phyloP scores from a whole-genome alignment of 1,140 invertebrate genomes.

The Saccostrea echinata region DNA sequence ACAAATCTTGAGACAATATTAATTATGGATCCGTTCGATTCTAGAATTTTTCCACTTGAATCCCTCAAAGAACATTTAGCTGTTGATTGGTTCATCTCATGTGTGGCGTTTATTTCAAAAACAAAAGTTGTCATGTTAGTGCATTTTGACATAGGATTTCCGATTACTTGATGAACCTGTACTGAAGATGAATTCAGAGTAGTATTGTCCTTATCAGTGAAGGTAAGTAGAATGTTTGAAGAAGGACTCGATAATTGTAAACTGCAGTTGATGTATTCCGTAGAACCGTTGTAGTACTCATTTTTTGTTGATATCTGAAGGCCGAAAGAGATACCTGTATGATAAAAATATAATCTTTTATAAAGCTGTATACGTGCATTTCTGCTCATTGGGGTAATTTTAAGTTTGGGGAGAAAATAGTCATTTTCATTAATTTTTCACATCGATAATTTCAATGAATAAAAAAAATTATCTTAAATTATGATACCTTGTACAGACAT shows the following conservation, averaged over 20 bases:
- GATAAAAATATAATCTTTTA: neutral
- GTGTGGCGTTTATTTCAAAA: neutral
- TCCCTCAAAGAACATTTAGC: neutral
- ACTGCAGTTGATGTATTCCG: neutral
- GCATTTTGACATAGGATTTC: neutral
- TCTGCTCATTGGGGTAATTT: neutral
- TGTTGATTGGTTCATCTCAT: neutral
- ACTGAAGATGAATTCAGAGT: neutral
- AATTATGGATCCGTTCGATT: neutral
- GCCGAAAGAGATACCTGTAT: neutral
- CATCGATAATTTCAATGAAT: neutral
- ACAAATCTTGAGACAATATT: neutral
- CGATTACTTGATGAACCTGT: neutral
- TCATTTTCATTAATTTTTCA: neutral
- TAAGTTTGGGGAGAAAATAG: neutral
- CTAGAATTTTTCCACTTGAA: neutral
- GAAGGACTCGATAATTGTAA: neutral
- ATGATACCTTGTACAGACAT: neutral
- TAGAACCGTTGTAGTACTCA: neutral
- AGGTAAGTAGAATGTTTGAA: neutral
- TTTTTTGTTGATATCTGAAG: neutral
- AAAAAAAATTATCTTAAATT: neutral
- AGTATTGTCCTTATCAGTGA: neutral
- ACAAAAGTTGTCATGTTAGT: conserved; percentile 4
- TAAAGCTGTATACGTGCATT: neutral